Evolutionary conservation across 1,140 invertebrate genomes (phyloP).

Genomic region (Temnothorax longispinosus): DNA sequence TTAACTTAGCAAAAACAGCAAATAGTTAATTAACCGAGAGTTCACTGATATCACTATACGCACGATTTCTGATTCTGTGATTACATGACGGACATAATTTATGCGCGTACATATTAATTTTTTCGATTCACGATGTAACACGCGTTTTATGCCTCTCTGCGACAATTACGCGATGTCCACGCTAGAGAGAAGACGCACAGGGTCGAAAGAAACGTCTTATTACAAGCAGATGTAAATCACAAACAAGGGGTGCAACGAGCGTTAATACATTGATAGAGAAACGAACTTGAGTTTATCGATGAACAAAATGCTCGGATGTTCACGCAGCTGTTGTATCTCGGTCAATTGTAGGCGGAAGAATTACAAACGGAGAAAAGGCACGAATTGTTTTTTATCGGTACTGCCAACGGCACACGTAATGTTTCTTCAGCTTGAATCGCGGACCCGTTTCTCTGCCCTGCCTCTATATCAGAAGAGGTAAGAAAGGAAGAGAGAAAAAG

Average conservation of each 20-base stretch:
- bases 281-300: background rate
- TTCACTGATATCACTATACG: conserved; percentile 3
- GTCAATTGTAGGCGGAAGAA: conserved; percentile 17
- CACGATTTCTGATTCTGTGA: background rate
- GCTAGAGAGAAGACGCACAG: background rate
- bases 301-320: background rate
- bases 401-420: conserved; percentile 15
- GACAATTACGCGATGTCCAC: background rate
- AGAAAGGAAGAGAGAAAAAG: background rate
- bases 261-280: background rate
- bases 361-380: conserved; percentile 24
- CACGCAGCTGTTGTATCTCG: background rate
- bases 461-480: background rate
- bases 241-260: background rate
- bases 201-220: background rate
- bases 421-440: conserved; percentile 12
- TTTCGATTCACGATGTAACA: background rate
- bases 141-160: conserved; percentile 21
- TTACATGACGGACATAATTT: conserved; percentile 3
- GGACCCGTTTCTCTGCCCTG: background rate
- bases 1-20: conserved; percentile 39
- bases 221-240: too few species aligned
- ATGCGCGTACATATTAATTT: background rate
- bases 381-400: conserved; percentile 12
- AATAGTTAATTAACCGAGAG: conserved; percentile 33